phyloP scores from a whole-genome alignment of 2,113 vertebrate genomes.

The Dicaeum eximium region DNA sequence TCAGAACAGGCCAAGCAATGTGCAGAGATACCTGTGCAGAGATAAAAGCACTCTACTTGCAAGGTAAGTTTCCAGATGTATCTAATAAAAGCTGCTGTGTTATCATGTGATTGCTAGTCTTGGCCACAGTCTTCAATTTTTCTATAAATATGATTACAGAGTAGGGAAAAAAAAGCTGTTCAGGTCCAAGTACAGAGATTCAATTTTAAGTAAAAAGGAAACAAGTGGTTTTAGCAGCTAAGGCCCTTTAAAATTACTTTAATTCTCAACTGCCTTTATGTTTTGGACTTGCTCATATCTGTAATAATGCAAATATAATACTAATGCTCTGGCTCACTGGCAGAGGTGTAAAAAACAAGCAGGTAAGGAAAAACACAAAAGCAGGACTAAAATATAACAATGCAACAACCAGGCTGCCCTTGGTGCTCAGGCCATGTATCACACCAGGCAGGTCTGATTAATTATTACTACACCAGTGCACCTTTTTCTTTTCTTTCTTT shows the following conservation, averaged over 20 bases:
- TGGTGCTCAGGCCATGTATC: not conserved
- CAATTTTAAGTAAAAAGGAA: not conserved
- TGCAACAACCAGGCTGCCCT: not conserved
- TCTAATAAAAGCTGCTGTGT: not conserved
- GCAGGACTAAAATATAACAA: not conserved
- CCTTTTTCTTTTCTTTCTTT: not conserved
- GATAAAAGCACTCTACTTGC: not conserved
- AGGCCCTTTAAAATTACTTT: not conserved
- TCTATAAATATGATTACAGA: not conserved
- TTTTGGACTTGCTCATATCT: not conserved
- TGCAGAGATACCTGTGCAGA: not conserved
- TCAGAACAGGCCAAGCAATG: not conserved
- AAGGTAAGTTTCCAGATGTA: slow-evolving; percentile 31
- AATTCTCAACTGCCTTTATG: not conserved
- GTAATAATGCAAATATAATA: not conserved
- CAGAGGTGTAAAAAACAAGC: not conserved
- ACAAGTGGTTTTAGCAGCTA: not conserved
- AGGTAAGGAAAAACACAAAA: not conserved
- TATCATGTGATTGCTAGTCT: not conserved
- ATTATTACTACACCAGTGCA: not conserved
- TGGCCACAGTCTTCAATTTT: not conserved
- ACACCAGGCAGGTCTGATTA: not conserved
- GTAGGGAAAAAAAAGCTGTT: not conserved
- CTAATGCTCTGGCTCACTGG: not conserved
- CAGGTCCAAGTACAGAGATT: not conserved